These are phyloP conservation scores for Orcinus orca DNA, from an alignment of 2,113 vertebrate genomes.

Conservation along the genomic window DNA sequence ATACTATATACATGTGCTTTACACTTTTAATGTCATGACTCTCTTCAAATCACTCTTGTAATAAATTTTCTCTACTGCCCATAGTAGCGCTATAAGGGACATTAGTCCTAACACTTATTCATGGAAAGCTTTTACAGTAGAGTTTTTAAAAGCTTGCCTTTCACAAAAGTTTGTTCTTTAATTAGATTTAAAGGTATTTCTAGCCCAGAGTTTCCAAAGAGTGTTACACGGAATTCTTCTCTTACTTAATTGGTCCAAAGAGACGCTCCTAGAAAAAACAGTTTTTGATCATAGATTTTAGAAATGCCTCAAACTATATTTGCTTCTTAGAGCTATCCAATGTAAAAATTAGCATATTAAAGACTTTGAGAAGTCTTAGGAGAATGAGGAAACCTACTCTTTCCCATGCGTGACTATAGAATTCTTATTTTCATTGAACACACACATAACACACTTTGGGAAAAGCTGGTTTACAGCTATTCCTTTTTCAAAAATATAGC, in stretches of 20 bases:
- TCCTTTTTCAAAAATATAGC: background rate
- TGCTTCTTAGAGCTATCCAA: background rate
- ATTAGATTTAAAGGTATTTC: background rate
- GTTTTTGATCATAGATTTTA: constrained; percentile 28
- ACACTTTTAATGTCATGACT: background rate
- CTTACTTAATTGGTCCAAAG: constrained; percentile 32
- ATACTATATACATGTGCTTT: background rate
- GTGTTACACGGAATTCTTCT: background rate
- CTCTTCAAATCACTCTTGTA: background rate
- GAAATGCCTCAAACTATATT: background rate
- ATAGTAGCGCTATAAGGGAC: background rate
- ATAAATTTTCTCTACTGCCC: background rate
- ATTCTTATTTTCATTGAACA: constrained; percentile 41
- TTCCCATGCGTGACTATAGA: background rate
- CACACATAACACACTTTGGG: background rate
- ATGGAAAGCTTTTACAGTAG: background rate
- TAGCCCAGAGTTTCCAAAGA: constrained; percentile 10
- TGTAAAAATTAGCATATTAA: constrained; percentile 4
- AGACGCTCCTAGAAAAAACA: background rate
- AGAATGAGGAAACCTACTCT: background rate
- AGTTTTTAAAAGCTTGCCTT: constrained; percentile 17
- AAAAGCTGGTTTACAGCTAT: background rate
- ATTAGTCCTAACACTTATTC: background rate
- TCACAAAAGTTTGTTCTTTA: constrained; percentile 16
- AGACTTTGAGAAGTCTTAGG: background rate